Evolutionary conservation across 2,113 vertebrate species (phyloP).

Genomic region (Macrotus californicus): DNA sequence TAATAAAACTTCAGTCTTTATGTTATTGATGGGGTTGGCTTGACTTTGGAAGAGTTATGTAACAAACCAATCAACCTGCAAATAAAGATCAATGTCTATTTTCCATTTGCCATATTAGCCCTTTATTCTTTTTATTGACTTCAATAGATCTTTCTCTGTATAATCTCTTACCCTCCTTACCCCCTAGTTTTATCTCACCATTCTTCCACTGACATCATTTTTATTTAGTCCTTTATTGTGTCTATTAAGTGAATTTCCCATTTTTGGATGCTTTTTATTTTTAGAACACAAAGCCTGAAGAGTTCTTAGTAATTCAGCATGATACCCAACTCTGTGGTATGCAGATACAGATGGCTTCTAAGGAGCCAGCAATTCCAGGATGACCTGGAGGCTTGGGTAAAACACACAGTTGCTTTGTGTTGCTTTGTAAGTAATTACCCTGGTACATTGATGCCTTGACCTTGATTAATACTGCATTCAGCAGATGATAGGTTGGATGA

Average conservation of each 20-base stretch:
- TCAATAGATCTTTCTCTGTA: background rate
- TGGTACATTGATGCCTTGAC: background rate
- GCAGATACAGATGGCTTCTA: background rate
- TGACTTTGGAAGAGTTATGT: conserved; percentile 57
- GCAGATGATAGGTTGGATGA: background rate
- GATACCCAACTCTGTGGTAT: background rate
- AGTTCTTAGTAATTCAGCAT: background rate
- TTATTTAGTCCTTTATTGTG: background rate
- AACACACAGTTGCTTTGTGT: background rate
- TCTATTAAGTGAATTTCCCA: background rate
- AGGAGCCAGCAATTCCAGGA: background rate
- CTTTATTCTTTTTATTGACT: conserved; percentile 1
- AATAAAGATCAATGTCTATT: conserved; percentile 17
- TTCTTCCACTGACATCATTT: background rate
- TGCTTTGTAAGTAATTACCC: background rate
- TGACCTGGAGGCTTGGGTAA: background rate
- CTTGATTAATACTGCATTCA: background rate
- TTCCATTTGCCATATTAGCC: conserved; percentile 40
- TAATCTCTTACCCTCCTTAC: background rate
- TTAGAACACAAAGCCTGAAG: background rate
- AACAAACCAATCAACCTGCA: conserved; percentile 15
- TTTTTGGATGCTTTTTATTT: background rate
- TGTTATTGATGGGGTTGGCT: conserved; percentile 40
- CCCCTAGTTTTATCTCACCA: background rate
- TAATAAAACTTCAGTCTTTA: conserved; percentile 52